Percentiles rank a stretch among this genome's conserved stretches.
These are phyloP conservation scores for Acipenser transmontanus DNA, from an alignment of 2,797 vertebrate species.

Conservation along the genomic window DNA sequence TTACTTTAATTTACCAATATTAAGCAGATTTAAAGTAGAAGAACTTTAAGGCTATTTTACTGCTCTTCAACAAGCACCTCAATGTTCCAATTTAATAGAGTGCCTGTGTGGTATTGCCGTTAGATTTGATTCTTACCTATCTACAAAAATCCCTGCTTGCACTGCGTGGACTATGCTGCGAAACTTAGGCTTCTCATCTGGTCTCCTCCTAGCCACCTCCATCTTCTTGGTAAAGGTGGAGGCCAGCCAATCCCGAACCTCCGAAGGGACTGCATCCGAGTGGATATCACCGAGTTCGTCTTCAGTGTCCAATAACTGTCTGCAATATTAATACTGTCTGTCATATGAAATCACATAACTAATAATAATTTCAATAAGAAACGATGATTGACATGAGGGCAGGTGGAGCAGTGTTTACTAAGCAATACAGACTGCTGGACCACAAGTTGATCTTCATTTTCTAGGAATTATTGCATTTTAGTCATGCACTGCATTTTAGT, in stretches of 20 bases:
- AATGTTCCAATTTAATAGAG: too few species aligned
- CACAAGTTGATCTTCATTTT: too few species aligned
- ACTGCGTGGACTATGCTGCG: slow-evolving; percentile 94
- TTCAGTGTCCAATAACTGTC: slow-evolving; percentile 86
- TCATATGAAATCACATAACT: too few species aligned
- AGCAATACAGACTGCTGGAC: too few species aligned
- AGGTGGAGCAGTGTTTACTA: too few species aligned
- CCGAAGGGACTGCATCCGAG: slow-evolving; percentile 81
- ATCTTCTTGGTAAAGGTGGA: slow-evolving; percentile 95
- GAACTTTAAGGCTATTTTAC: background rate
- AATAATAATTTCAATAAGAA: too few species aligned
- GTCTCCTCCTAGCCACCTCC: slow-evolving; percentile 81
- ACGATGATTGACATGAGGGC: too few species aligned
- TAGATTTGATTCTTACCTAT: slow-evolving; percentile 63
- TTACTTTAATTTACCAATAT: too few species aligned
- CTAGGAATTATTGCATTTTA: too few species aligned
- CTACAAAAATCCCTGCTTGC: slow-evolving; percentile 96
- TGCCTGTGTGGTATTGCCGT: too few species aligned
- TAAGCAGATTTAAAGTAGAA: background rate
- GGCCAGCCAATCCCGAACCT: slow-evolving; percentile 94
- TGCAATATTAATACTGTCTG: slow-evolving; percentile 36
- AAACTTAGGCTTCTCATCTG: slow-evolving; percentile 93
- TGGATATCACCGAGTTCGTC: slow-evolving; percentile 92
- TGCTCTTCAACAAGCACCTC: too few species aligned
- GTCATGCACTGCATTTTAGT: too few species aligned